A percentile compares a stretch with the other conserved stretches of the same genome.
These are phyloP conservation scores for Coptodon bakossiorum DNA, from an alignment of 2,113 vertebrate species.

Conservation along the genomic window DNA sequence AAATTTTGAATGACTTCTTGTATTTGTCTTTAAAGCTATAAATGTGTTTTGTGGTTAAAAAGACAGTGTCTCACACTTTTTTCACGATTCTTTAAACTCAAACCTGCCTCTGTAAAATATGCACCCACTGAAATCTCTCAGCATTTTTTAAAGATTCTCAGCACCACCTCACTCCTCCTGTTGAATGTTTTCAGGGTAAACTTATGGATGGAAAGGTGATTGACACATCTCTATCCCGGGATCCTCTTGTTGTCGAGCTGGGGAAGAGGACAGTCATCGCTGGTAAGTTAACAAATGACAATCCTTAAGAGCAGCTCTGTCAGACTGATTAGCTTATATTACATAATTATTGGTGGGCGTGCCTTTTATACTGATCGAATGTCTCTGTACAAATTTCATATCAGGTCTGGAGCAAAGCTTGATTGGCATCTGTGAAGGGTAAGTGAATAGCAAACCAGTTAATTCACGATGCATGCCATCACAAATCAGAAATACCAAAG, in stretches of 20 bases:
- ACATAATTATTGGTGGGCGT: background rate
- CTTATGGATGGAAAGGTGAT: slow-evolving; percentile 86
- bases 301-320: background rate
- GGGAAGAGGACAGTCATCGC: slow-evolving; percentile 91
- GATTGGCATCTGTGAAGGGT: slow-evolving; percentile 94
- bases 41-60: background rate
- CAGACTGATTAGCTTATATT: background rate
- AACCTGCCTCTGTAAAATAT: background rate
- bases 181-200: slow-evolving; percentile 74
- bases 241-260: slow-evolving; percentile 88
- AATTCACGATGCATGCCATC: background rate
- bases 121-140: background rate
- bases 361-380: background rate
- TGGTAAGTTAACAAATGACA: slow-evolving; percentile 63
- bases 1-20: background rate
- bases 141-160: background rate
- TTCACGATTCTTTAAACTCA: background rate
- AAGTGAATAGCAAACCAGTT: slow-evolving; percentile 46
- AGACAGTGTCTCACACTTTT: background rate
- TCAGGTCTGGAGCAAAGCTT: slow-evolving; percentile 92
- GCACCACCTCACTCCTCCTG: background rate
- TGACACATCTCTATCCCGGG: slow-evolving; percentile 85
- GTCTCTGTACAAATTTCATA: background rate
- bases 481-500: background rate
- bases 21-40: background rate